Evolutionary conservation across 1,140 invertebrate genomes (phyloP), one percentile per base, ranked within the genome.

Genomic region (Drosophila ironensis): DNA sequence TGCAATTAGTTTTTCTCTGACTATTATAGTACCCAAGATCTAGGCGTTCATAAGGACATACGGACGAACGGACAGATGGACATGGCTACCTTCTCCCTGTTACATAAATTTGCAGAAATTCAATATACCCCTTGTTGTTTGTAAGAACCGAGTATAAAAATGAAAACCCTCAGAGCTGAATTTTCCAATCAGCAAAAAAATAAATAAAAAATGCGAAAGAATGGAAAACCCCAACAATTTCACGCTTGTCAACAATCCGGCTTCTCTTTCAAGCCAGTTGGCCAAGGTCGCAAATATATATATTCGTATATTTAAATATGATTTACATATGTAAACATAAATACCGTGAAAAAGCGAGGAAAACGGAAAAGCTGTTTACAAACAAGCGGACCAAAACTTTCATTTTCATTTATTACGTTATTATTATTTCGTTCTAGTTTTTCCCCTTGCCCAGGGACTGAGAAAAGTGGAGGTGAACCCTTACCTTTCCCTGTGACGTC

Each of bases 301-400:
- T 11, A 40, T 5, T 30, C n/a, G 54, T 33, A 63, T 24, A 51
- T 50, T 51, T 22, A 54, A 41, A 53, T 35, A 44, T n/a, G 16
- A 19, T 45, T 48, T 16, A 37, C n/a, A 38, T 38, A 25, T 28
- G 44, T 45, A 50, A 59, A 44, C 35, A 30, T 19, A 38, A 66
- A 59, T 20, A 20, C 6, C 42, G n/a, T n/a, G n/a, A n/a, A n/a
- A n/a, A n/a, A n/a, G n/a, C n/a, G n/a, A n/a, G n/a, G n/a, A 9
- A 40, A 41, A 16, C 22, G 27, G 11, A 30, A 22, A 40, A 64
- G 45, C n/a, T 80, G 76, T 80, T 80, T 66, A 80, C 75, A 70
- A 80, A 72, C 54, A 52, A 38, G 14, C 35, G 2, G 14, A 19
- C 8, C n/a, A 30, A 59, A 61, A 63, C 63, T 68, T 67, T 67